Evolutionary conservation across 2,888 invertebrate genomes (phyloP).

Genomic region (Blastobasis adustella): DNA sequence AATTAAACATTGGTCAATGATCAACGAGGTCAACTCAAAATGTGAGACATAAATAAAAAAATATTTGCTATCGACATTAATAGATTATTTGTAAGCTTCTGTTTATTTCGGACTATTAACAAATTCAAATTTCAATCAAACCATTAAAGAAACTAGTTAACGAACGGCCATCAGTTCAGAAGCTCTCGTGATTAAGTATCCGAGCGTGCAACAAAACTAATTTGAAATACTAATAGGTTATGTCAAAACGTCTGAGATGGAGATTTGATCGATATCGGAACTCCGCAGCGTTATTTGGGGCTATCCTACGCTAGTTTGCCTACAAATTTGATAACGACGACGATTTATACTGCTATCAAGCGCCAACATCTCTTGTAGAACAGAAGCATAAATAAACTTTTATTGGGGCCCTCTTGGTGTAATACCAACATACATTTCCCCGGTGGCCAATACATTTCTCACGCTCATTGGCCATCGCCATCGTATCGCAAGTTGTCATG

Average conservation of each 20-base stretch:
- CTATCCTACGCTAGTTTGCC: neutral
- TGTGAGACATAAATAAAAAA: no score
- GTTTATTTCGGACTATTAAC: neutral
- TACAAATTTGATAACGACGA: neutral
- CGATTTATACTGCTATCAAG: neutral
- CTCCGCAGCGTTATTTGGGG: no score
- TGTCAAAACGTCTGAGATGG: no score
- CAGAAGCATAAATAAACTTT: neutral
- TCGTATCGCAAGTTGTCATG: constrained; percentile 40
- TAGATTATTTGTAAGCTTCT: no score
- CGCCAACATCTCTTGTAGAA: neutral
- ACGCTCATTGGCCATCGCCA: constrained; percentile 48
- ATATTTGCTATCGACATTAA: no score
- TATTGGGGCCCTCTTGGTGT: neutral
- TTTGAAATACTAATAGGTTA: no score
- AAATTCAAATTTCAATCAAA: neutral
- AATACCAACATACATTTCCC: constrained; percentile 8
- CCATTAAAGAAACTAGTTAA: neutral
- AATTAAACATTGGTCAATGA: no score
- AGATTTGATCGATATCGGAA: no score
- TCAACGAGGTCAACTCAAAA: no score
- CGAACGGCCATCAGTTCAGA: no score
- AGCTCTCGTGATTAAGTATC: no score
- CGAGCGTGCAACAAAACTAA: no score
- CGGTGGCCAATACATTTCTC: constrained; percentile 46